Conservation (phyloP, 2,797 vertebrate genomes). For the Scolopax bukidnonensis region DNA sequence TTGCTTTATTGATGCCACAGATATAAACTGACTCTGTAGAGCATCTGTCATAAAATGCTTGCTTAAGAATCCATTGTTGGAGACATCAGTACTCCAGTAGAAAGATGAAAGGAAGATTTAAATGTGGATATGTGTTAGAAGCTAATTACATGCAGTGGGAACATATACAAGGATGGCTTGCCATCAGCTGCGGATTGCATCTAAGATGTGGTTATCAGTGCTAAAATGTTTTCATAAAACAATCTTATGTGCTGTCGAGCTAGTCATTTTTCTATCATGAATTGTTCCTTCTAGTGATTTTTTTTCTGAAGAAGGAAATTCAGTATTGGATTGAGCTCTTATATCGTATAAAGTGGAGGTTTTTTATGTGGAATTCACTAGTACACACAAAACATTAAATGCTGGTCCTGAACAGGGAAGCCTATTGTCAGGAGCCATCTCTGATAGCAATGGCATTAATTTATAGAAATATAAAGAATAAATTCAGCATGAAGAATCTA, state of each 20-base stretch:
- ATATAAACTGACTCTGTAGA: slow-evolving; percentile 58
- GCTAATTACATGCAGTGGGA: slow-evolving; percentile 59
- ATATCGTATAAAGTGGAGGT: background rate
- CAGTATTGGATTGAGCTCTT: slow-evolving; percentile 30
- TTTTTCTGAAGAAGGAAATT: slow-evolving; percentile 12
- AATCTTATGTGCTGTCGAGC: slow-evolving; percentile 57
- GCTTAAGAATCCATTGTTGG: slow-evolving; percentile 57
- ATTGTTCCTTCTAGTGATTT: slow-evolving; percentile 51
- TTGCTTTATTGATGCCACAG: slow-evolving; percentile 61
- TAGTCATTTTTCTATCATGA: slow-evolving; percentile 62
- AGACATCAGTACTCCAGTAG: slow-evolving; percentile 45
- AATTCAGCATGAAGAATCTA: slow-evolving; percentile 58
- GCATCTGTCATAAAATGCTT: slow-evolving; percentile 73
- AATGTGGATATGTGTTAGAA: slow-evolving; percentile 65
- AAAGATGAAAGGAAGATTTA: slow-evolving; percentile 75
- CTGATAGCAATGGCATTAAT: slow-evolving; percentile 57
- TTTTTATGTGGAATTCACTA: slow-evolving; percentile 39
- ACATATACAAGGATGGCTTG: slow-evolving; percentile 33
- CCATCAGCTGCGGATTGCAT: slow-evolving; percentile 60
- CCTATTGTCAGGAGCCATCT: slow-evolving; percentile 51
- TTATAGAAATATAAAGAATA: slow-evolving; percentile 75
- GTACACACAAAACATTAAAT: slow-evolving; percentile 47
- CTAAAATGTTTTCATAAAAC: slow-evolving; percentile 74
- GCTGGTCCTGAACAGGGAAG: background rate
- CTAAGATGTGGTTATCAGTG: slow-evolving; percentile 65